Conservation (phyloP, 2,113 vertebrate genomes). For the Danionella cerebrum region DNA sequence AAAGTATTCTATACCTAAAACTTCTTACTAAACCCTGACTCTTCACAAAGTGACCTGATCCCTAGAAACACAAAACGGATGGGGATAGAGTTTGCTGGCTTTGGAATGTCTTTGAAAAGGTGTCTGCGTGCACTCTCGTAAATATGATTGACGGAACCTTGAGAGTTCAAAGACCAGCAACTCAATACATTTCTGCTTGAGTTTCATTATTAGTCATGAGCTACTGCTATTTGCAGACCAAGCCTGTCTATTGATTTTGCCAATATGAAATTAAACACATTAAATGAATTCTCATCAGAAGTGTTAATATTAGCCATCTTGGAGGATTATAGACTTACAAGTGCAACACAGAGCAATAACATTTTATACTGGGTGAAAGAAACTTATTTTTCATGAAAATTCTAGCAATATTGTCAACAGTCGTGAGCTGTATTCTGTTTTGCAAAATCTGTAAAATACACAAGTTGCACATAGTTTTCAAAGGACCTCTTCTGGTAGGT, state of each 20-base stretch:
- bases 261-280: no score
- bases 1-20: background rate
- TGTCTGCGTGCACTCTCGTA: background rate
- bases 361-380: no score
- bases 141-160: constrained; percentile 11
- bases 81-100: background rate
- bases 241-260: background rate
- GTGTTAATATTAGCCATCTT: no score
- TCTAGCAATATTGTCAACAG: no score
- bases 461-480: no score
- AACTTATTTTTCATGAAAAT: no score
- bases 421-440: no score
- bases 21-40: background rate
- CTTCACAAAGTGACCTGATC: background rate
- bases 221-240: constrained; percentile 9
- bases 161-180: constrained; percentile 13
- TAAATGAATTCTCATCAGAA: no score
- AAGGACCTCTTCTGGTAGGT: no score
- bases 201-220: constrained; percentile 8
- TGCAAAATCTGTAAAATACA: no score
- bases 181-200: constrained; percentile 5
- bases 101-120: background rate
- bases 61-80: constrained; percentile 3
- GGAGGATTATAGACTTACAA: no score
- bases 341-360: no score